Percentiles rank a stretch among this genome's conserved stretches.
Evolutionary conservation across 2,113 vertebrate genomes (phyloP).

Genomic region (Cottus gobio): DNA sequence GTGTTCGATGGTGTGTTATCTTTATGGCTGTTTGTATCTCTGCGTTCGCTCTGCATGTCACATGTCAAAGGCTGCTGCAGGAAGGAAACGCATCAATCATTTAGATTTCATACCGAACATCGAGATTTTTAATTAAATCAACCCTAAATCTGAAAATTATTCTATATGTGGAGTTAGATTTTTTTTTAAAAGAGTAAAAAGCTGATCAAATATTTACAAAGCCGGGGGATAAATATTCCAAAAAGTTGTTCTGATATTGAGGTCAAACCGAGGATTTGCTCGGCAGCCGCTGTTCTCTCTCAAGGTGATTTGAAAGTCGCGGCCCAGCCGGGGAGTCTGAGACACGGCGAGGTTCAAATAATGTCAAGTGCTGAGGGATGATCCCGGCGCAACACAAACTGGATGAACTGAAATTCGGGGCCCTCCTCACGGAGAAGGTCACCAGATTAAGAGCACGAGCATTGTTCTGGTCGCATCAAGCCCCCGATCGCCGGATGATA

Average conservation of each 20-base stretch:
- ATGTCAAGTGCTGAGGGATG: constrained; percentile 67
- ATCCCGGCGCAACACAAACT: constrained; percentile 55
- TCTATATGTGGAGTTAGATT: neutral
- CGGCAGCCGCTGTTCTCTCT: constrained; percentile 16
- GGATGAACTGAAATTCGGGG: constrained; percentile 53
- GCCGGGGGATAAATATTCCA: neutral
- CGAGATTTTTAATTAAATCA: neutral
- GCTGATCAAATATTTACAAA: neutral
- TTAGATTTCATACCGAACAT: constrained; percentile 48
- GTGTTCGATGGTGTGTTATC: too few species aligned
- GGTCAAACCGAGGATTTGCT: neutral
- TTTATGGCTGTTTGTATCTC: constrained; percentile 7
- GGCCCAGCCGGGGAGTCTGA: constrained; percentile 61
- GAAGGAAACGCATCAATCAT: constrained; percentile 47
- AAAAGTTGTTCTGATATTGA: neutral
- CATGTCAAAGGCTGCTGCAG: constrained; percentile 37
- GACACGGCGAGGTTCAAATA: constrained; percentile 65
- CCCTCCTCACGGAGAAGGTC: constrained; percentile 54
- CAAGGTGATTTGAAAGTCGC: constrained; percentile 77
- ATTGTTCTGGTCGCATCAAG: constrained; percentile 40
- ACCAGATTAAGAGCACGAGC: constrained; percentile 57
- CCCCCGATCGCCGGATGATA: constrained; percentile 31
- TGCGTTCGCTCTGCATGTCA: neutral
- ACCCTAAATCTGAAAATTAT: neutral
- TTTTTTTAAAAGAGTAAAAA: neutral